Evolutionary conservation across 2,888 invertebrate genomes (phyloP).

Genomic region (Chrysolina haemoptera): DNA sequence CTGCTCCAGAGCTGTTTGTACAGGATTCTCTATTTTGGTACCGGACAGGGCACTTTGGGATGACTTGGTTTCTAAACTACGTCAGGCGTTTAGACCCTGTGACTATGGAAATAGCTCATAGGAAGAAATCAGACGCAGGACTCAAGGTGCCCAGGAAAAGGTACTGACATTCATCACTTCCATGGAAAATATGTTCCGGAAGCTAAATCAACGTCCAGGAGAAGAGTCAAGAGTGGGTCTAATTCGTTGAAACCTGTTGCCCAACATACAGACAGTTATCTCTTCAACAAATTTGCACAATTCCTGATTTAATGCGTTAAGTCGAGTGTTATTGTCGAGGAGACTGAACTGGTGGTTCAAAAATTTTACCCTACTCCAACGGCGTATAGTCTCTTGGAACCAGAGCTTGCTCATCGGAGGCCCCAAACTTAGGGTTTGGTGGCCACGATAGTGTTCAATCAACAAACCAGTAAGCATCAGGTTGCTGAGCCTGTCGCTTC

Average conservation of each 20-base stretch:
- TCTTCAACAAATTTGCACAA: conserved; percentile 13
- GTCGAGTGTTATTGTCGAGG: conserved; percentile 32
- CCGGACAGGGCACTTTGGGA: conserved; percentile 19
- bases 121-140: too few relatives aligned
- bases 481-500: background rate
- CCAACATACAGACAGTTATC: conserved; percentile 16
- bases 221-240: conserved; percentile 21
- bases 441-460: background rate
- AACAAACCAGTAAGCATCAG: background rate
- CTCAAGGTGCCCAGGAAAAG: conserved; percentile 31
- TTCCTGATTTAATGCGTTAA: conserved; percentile 18
- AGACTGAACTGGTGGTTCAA: conserved; percentile 25
- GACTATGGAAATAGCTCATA: too few relatives aligned
- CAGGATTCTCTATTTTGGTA: conserved; percentile 28
- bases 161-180: background rate
- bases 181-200: conserved; percentile 35
- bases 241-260: conserved; percentile 31
- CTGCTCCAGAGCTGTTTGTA: conserved; percentile 18
- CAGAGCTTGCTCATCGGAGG: conserved; percentile 25
- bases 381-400: conserved; percentile 24
- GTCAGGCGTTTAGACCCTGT: conserved; percentile 24
- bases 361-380: conserved; percentile 25
- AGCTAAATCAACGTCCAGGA: background rate
- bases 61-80: conserved; percentile 18
- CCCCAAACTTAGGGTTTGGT: background rate